phyloP scores from a whole-genome alignment of 1,140 invertebrate species.

The Halictus rubicundus region DNA sequence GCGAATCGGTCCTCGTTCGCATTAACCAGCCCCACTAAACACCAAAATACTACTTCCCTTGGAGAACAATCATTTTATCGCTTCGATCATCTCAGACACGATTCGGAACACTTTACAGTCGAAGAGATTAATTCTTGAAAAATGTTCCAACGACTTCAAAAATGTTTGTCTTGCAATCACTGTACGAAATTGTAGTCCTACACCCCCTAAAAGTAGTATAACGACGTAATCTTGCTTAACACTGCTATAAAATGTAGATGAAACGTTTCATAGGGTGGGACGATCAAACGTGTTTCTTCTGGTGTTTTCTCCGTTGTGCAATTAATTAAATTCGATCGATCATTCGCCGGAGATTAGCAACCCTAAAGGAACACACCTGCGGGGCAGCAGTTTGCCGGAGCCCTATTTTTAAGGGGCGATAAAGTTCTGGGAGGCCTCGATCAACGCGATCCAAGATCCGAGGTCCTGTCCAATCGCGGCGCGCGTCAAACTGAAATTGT shows the following conservation, averaged over 20 bases:
- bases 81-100: too few relatives aligned
- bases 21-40: not conserved
- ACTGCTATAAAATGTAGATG: too few relatives aligned
- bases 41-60: not conserved
- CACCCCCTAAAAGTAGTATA: too few relatives aligned
- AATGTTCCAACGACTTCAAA: too few relatives aligned
- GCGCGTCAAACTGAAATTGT: slow-evolving; percentile 62
- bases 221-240: too few relatives aligned
- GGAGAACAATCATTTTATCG: too few relatives aligned
- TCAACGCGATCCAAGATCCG: slow-evolving; percentile 16
- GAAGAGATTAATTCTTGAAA: too few relatives aligned
- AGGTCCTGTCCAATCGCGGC: slow-evolving; percentile 28
- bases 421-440: not conserved
- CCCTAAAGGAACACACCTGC: slow-evolving; percentile 1
- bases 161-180: too few relatives aligned
- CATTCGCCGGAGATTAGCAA: not conserved
- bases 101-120: too few relatives aligned
- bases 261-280: too few relatives aligned
- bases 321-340: not conserved
- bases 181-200: too few relatives aligned
- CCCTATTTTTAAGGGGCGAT: slow-evolving; percentile 2
- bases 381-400: not conserved
- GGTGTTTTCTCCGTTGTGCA: not conserved
- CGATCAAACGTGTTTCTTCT: too few relatives aligned
- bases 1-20: slow-evolving; percentile 7